Evolutionary conservation across 2,113 vertebrate genomes (phyloP).

Genomic region (Athene cunicularia): DNA sequence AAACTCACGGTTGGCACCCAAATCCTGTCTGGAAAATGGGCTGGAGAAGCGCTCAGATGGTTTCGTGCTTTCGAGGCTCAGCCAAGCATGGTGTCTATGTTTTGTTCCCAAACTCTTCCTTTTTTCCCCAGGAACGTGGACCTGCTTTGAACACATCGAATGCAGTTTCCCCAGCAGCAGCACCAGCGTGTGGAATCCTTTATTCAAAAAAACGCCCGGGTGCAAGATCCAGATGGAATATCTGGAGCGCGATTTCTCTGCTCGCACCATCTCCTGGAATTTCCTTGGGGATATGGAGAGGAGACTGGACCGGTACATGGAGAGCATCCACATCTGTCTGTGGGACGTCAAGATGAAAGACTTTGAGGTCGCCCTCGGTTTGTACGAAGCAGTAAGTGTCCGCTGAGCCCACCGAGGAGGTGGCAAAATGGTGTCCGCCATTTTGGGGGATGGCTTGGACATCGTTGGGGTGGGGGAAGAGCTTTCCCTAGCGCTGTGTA

Average conservation of each 20-base stretch:
- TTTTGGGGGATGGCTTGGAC: neutral
- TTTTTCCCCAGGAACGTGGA: neutral
- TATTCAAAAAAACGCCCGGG: neutral
- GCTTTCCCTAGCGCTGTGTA: neutral
- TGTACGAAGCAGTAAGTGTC: neutral
- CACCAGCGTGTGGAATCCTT: too few species aligned
- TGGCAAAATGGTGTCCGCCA: neutral
- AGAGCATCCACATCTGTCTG: neutral
- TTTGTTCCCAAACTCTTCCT: neutral
- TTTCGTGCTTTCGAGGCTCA: neutral
- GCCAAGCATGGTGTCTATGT: neutral
- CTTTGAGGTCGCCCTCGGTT: accelerated
- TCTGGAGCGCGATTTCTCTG: neutral
- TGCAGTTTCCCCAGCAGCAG: neutral
- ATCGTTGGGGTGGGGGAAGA: neutral
- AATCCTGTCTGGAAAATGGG: neutral
- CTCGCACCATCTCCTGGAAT: neutral
- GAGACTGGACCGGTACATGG: neutral
- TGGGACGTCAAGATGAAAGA: neutral
- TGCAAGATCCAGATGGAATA: neutral
- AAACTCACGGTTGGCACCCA: too few species aligned
- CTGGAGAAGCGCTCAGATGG: neutral
- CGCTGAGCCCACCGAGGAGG: too few species aligned
- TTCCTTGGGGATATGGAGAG: neutral
- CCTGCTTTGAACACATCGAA: neutral